A percentile compares a stretch with the other conserved stretches of the same genome.
Conservation (phyloP, 2,797 vertebrate genomes). For the Pogoniulus pusillus region DNA sequence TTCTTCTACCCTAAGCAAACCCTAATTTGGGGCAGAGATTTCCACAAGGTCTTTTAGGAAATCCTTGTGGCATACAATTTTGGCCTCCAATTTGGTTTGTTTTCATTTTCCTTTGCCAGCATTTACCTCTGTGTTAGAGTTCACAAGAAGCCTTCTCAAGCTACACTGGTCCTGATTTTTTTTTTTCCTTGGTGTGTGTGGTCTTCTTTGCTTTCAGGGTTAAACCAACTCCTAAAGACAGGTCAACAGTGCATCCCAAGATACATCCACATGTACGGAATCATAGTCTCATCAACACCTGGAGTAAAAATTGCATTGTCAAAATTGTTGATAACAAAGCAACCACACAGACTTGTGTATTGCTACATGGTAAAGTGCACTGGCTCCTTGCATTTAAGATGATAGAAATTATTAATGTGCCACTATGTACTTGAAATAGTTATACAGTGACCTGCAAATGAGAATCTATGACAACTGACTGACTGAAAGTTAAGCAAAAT, state of each 20-base stretch:
- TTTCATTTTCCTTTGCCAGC: not conserved
- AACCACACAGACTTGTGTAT: not conserved
- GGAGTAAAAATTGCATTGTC: not conserved
- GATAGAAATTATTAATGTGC: not conserved
- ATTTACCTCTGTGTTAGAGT: not conserved
- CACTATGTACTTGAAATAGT: not conserved
- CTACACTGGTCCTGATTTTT: not conserved
- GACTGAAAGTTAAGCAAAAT: not conserved
- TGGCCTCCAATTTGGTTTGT: not conserved
- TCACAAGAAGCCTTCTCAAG: not conserved
- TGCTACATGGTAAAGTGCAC: not conserved
- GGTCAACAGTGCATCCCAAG: not conserved
- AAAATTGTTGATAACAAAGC: not conserved
- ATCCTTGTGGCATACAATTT: not conserved
- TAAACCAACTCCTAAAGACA: not conserved
- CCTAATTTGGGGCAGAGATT: constrained; percentile 10
- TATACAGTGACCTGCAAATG: constrained; percentile 24
- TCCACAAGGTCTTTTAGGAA: not conserved
- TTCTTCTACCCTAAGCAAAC: not conserved
- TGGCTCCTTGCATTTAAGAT: not conserved
- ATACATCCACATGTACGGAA: not conserved
- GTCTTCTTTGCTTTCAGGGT: not conserved
- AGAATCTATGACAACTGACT: constrained; percentile 1
- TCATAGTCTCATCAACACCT: not conserved
- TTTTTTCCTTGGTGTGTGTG: not conserved